A percentile compares a stretch with the other conserved stretches of the same genome.
These are phyloP conservation scores for Rhinopomastus cyanomelas DNA, from an alignment of 2,113 vertebrate species.

Conservation along the genomic window DNA sequence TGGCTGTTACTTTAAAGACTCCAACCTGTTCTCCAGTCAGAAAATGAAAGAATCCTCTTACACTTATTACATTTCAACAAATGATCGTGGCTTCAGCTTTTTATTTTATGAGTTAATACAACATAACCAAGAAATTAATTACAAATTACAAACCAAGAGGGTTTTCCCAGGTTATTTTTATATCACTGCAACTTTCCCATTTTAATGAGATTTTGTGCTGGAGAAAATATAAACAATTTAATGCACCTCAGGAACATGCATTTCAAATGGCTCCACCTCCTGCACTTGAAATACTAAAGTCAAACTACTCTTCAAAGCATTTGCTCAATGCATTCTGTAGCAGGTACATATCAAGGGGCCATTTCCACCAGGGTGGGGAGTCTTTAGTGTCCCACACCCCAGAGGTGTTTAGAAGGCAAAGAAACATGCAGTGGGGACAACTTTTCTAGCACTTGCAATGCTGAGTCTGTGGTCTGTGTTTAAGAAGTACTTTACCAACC, in stretches of 20 bases:
- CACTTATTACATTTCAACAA: not conserved
- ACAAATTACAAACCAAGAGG: not conserved
- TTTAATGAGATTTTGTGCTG: not conserved
- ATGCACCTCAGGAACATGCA: not conserved
- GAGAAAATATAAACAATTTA: not conserved
- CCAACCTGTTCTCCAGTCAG: not conserved
- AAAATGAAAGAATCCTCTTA: slow-evolving; percentile 46
- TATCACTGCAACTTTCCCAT: not conserved
- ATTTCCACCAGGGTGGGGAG: not conserved
- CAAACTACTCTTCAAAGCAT: not conserved
- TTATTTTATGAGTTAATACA: not conserved
- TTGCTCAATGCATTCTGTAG: not conserved
- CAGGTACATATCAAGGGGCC: not conserved
- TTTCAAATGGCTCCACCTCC: not conserved
- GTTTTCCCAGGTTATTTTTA: not conserved
- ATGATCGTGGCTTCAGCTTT: slow-evolving; percentile 23
- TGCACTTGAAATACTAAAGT: not conserved
- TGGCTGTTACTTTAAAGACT: slow-evolving; percentile 16
- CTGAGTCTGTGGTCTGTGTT: not conserved
- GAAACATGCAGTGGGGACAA: not conserved
- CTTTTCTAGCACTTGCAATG: not conserved
- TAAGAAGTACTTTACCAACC: not conserved
- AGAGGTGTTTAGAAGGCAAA: not conserved
- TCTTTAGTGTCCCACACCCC: not conserved
- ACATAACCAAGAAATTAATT: not conserved